phyloP scores from a whole-genome alignment of 1,140 invertebrate genomes.

The Diorhabda carinulata region DNA sequence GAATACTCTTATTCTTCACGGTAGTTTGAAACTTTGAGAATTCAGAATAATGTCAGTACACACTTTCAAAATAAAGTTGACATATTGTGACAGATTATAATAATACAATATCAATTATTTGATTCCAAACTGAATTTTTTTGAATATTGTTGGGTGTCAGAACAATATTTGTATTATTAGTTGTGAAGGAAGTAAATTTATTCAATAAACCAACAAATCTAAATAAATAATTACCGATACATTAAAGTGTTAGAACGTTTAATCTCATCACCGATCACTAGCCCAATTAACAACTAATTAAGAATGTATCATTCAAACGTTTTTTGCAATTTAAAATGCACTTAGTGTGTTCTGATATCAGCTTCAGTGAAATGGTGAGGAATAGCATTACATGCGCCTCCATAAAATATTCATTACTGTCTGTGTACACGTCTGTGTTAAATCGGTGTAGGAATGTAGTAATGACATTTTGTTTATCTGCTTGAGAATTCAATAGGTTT shows the following conservation, averaged over 20 bases:
- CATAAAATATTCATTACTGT: slow-evolving; percentile 3
- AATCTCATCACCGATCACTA: neutral
- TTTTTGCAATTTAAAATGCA: neutral
- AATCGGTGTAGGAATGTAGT: neutral
- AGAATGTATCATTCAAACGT: neutral
- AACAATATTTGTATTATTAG: too few relatives aligned
- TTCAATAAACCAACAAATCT: too few relatives aligned
- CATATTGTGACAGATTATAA: too few relatives aligned
- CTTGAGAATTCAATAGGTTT: neutral
- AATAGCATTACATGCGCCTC: neutral
- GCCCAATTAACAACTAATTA: slow-evolving; percentile 2
- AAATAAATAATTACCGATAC: too few relatives aligned
- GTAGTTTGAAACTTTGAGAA: too few relatives aligned
- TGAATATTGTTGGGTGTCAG: too few relatives aligned
- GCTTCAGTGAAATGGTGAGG: neutral
- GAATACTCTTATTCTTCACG: too few relatives aligned
- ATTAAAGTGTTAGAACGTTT: neutral
- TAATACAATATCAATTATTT: too few relatives aligned
- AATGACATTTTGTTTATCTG: neutral
- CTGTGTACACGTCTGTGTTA: neutral
- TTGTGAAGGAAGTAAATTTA: too few relatives aligned
- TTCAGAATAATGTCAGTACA: too few relatives aligned
- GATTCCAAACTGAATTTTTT: too few relatives aligned
- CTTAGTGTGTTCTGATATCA: neutral
- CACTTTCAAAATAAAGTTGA: too few relatives aligned